Evolutionary conservation across 2,113 vertebrate genomes (phyloP).

Genomic region (Eclectus roratus): DNA sequence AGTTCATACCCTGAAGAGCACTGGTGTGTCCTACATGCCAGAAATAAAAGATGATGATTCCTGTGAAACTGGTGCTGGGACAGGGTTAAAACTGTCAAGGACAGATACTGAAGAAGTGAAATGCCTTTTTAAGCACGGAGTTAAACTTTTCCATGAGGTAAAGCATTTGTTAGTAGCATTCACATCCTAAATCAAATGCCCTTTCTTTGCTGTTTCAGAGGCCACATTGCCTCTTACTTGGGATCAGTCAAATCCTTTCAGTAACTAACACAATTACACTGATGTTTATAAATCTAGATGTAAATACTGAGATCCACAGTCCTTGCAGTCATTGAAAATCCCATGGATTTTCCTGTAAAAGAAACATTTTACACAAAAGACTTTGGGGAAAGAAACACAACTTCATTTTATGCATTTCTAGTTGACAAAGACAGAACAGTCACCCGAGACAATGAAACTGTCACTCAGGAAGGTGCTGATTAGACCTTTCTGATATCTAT

Average conservation of each 20-base stretch:
- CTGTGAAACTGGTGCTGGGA: neutral
- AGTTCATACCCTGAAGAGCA: neutral
- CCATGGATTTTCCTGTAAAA: neutral
- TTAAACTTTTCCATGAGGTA: neutral
- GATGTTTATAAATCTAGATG: neutral
- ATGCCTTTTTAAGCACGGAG: neutral
- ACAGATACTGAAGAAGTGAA: neutral
- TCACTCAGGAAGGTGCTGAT: slow-evolving; percentile 24
- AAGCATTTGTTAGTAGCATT: neutral
- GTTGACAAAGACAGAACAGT: neutral
- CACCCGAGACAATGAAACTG: slow-evolving; percentile 5
- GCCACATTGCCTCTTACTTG: neutral
- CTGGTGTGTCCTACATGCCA: neutral
- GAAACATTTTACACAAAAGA: neutral
- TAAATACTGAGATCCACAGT: neutral
- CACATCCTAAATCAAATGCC: neutral
- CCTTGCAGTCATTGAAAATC: neutral
- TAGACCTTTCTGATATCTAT: slow-evolving; percentile 18
- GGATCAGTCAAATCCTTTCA: neutral
- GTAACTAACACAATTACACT: neutral
- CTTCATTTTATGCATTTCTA: slow-evolving; percentile 10
- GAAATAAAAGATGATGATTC: neutral
- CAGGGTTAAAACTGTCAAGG: neutral
- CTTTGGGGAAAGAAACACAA: neutral
- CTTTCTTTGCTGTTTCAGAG: neutral